Evolutionary conservation across 2,113 vertebrate species (phyloP), one percentile per base, ranked within the genome.

Genomic region (Pampusana beccarii): DNA sequence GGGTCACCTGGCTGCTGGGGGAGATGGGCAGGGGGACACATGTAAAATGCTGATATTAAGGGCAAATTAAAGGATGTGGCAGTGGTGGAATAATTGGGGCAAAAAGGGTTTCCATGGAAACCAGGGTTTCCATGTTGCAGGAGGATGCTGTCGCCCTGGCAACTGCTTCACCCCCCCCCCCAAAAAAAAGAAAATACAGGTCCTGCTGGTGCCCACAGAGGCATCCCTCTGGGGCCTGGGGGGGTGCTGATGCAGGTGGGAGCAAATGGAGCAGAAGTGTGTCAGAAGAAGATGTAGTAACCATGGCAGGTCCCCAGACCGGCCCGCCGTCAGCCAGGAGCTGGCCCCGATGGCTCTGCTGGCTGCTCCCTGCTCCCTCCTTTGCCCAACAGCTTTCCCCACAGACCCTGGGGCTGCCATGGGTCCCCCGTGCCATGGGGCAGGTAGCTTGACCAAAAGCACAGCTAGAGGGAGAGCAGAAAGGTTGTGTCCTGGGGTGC

Each of bases 31-130:
- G 42, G 56, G 40, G 11, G 1, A 75, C 44, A 46, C 33, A 23
- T 10, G 56, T 61, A 60, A 96, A 91, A 72, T 18, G 26, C 56
- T 46, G 40, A 62, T 77, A 80, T 90, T 92, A 77, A 92, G 81
- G 51, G 81, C 84, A 90, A 91, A 96, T 88, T 75, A 90, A 90
- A 83, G 51, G 73, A 66, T 4, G 34, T 80, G 85, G 85, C 48
- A 80, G 85, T 88, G 77, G 57, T 93, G 88, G 93, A 97, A 96
- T 96, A 98, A 98, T 53, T 98, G 97, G 98, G 98, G 96, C 97
- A 98, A 98, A 98, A 97, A 64, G 24, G 87, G 98, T 98, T 97
- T 90, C 98, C 97, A 98, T 98, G 97, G 98, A 97, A 98, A 98
- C 97, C 1, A 16, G 95, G 81, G 91, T 94, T 97, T 97, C 97